Conservation (phyloP, 2,888 invertebrate genomes). For the Platynereis dumerilii region DNA sequence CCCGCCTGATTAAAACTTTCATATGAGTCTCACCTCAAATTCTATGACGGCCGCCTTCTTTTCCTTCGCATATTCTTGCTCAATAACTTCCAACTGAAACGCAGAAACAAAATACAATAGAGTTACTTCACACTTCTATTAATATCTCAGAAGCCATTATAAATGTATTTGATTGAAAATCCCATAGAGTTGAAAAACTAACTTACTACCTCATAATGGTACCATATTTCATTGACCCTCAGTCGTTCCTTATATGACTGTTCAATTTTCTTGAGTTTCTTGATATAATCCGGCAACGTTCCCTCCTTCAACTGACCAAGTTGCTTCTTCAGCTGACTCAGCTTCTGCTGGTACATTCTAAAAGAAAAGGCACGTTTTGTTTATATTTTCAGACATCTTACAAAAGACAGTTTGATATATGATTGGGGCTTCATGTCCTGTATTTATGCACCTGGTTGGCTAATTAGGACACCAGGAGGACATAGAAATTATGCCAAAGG, state of each 20-base stretch:
- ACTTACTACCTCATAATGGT: constrained; percentile 58
- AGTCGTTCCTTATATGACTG: constrained; percentile 80
- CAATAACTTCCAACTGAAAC: constrained; percentile 82
- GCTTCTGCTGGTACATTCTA: constrained; percentile 82
- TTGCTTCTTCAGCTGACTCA: constrained; percentile 86
- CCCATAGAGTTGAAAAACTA: too few species aligned
- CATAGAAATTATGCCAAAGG: not conserved
- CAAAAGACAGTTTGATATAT: not conserved
- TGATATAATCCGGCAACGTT: constrained; percentile 83
- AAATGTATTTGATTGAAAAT: too few species aligned
- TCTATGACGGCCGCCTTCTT: constrained; percentile 89
- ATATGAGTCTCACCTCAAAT: constrained; percentile 78
- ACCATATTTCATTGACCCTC: constrained; percentile 61
- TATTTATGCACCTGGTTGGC: too few species aligned
- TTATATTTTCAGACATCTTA: not conserved
- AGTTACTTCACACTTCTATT: not conserved
- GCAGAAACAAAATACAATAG: constrained; percentile 11
- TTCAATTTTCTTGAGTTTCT: constrained; percentile 82
- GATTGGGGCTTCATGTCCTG: not conserved
- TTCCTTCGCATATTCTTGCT: constrained; percentile 85
- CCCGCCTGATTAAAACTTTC: too few species aligned
- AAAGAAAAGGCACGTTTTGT: constrained; percentile 36
- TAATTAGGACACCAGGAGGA: too few species aligned
- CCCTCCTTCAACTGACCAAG: constrained; percentile 86
- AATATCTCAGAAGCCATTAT: too few species aligned